Evolutionary conservation across 2,797 vertebrate genomes (phyloP).

Genomic region (Numenius phaeopus): DNA sequence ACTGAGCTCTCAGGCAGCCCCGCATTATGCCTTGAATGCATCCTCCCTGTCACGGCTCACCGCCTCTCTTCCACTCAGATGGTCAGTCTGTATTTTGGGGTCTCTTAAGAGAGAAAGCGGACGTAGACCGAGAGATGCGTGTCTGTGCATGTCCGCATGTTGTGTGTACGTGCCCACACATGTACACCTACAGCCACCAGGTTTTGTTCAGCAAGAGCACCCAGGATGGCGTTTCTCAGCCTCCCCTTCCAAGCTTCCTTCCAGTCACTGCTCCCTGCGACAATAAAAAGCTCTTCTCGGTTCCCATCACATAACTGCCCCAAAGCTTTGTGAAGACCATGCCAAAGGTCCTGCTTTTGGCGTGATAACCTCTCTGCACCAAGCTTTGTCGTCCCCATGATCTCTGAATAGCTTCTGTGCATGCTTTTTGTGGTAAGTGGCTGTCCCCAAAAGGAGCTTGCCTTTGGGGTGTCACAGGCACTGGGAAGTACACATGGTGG

Average conservation of each 20-base stretch:
- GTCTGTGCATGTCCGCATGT: not conserved
- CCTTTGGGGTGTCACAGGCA: accelerated
- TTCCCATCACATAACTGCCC: not conserved
- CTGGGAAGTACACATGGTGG: not conserved
- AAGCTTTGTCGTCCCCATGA: not conserved
- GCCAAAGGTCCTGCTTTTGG: not conserved
- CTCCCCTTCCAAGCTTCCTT: not conserved
- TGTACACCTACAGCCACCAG: accelerated
- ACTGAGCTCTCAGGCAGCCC: not conserved
- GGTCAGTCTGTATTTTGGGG: not conserved
- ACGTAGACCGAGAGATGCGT: accelerated
- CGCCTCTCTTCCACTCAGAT: not conserved
- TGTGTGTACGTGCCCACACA: not conserved
- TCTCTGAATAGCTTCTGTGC: not conserved
- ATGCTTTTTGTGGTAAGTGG: not conserved
- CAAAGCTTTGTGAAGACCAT: not conserved
- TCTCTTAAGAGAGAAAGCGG: not conserved
- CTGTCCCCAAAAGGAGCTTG: not conserved
- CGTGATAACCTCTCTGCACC: not conserved
- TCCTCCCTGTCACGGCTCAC: not conserved
- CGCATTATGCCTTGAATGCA: not conserved
- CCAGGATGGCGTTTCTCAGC: accelerated
- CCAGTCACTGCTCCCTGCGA: accelerated
- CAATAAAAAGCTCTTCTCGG: not conserved
- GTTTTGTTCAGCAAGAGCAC: not conserved